Base-by-base conservation (phyloP, 2,888 invertebrate species). In the Agriopis marginaria region DNA sequence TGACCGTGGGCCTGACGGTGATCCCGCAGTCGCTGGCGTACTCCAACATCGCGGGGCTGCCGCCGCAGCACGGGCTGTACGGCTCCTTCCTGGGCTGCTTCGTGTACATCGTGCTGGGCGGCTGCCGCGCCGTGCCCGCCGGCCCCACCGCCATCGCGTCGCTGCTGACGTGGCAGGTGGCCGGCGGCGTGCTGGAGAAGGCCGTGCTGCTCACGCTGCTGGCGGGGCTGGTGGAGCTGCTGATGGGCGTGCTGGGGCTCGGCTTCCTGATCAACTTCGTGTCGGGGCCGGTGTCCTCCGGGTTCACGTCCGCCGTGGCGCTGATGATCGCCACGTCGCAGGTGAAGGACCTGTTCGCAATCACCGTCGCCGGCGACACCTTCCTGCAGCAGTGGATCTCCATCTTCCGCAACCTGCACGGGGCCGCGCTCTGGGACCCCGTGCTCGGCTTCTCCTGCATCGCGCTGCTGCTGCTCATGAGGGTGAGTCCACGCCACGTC, bases 91-190 rank as follows among this genome's bases (percentile, higher is more conserved):
- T 98, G 82, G 98, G 98, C 55, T 97, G 97, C 87, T 97, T 99
- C 89, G 95, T 98, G 72, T 99, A 99, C 94, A 97, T 98, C 80
- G 91, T 99, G 77, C 95, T 99, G 78, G 99, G 99, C 58, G 98
- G 98, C 74, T 98, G 98, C 85, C 98, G 98, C 87, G 98, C 98
- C 87, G 97, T 98, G 71, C 98, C 98, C 0, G 96, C 98, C 79
- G 98, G 99, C 11, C 99, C 99, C 14, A 98, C 98, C 2, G 98
- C 99, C 72, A 98, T 99, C 80, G 96, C 98, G 75, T 97, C 98
- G 5, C 93, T 99, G 67, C 95, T 99, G 77, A 98, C 98, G 0
- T 97, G 95, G 88, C 97, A 97, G 92, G 96, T 97, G 44, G 95
- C 97, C 0, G 95, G 95, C 62, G 96, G 96, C 53, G 95, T 95